These are phyloP conservation scores for Podotricha telesiphe DNA, from an alignment of 2,888 invertebrate species.

Conservation along the genomic window DNA sequence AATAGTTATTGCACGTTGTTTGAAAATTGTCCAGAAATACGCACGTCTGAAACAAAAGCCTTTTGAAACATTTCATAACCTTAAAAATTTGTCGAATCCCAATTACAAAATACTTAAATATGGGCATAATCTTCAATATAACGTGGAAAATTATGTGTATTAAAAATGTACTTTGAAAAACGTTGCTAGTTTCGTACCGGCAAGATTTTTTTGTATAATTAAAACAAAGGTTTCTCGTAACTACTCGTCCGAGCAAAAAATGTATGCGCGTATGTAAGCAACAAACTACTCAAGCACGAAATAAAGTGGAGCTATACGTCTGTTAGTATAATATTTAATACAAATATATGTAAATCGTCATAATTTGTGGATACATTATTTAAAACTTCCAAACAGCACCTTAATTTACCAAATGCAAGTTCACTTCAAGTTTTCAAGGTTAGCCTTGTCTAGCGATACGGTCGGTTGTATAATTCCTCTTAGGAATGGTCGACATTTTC, in stretches of 20 bases:
- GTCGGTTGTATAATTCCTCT: constrained; percentile 28
- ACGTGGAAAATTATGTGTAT: constrained; percentile 24
- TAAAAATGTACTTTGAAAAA: constrained; percentile 31
- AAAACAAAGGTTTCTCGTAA: constrained; percentile 43
- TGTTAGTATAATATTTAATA: constrained; percentile 14
- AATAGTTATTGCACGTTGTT: constrained; percentile 22
- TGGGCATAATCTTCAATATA: constrained; percentile 18
- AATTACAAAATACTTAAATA: neutral
- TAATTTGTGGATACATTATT: constrained; percentile 4
- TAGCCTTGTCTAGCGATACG: neutral
- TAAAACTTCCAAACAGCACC: constrained; percentile 21
- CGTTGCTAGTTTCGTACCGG: constrained; percentile 33
- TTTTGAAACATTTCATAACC: neutral
- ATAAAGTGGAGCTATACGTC: constrained; percentile 29
- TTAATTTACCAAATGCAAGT: constrained; percentile 18
- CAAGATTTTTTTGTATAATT: constrained; percentile 41
- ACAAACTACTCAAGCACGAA: constrained; percentile 40
- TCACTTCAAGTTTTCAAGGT: constrained; percentile 4
- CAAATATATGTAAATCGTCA: constrained; percentile 5
- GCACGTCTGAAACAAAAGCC: neutral
- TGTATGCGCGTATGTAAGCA: constrained; percentile 40
- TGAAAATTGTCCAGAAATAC: constrained; percentile 5
- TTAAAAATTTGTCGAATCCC: neutral
- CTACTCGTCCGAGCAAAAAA: constrained; percentile 44
- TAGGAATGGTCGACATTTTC: constrained; percentile 34